Base-by-base conservation (phyloP, 2,888 invertebrate species). In the Sisyra nigra region DNA sequence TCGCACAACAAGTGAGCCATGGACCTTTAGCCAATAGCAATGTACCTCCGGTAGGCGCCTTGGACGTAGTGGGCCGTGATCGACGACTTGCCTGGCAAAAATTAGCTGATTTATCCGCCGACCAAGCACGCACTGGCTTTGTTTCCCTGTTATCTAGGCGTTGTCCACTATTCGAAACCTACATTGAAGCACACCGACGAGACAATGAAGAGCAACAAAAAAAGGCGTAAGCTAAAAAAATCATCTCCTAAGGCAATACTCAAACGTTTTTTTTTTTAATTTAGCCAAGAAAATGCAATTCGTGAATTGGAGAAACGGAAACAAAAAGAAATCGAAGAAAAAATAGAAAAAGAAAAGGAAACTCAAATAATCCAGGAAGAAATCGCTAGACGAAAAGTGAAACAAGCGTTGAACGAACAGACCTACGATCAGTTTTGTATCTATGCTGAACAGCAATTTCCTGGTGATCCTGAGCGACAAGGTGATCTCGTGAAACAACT, bases 11-110 rank as follows among this genome's bases (percentile, higher is more conserved):
- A 70, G 84, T 86, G 7, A 72, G 72, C 9, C 81, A 91, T 62
- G 96, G 96, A 0, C 78, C 85, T 40, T 77, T 80, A 54, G 79
- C 76, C 41, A 74, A 77, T 41, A 72, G 74, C 5, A 64, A 61
- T 52, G 59, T 72, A 34, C 78, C 89, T 36, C 87, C 86, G 10
- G 66, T 94, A 40, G 96, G 96, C 15, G 89, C 93, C 1, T 65
- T 97, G 31, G 94, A 97, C 67, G 87, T 97, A 1, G 92, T 97
- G 51, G 97, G 96, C 2, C 78, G 82, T 56, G 94, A 96, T 57
- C 71, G 96, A 47, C 74, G 89, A 53, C 68, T 88, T 50, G 93
- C 94, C 18, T 98, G 98, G 97, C 87, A 91, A 59, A 74, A 80
- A 48, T 66, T 98, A 36, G 93, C 92, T 0, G 78, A 83, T 51